A percentile compares a stretch with the other conserved stretches of the same genome.
Conservation (phyloP, 2,797 vertebrate genomes). For the Melanotaenia trifasciata region DNA sequence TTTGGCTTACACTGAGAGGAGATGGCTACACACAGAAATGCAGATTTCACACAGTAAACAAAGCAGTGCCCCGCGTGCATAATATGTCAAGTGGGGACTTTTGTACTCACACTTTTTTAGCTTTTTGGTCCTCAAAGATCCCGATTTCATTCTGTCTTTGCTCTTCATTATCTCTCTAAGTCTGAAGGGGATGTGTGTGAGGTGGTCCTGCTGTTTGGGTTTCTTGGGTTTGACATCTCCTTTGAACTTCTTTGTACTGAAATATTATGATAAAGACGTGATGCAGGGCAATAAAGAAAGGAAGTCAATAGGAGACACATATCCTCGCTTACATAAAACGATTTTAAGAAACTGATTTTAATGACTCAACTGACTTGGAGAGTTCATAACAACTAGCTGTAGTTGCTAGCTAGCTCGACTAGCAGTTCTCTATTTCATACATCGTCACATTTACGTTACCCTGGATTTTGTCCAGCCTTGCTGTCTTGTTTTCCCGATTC, state of each 20-base stretch:
- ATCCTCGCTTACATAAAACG: neutral
- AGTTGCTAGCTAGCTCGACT: conserved; percentile 11
- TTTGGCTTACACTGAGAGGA: conserved; percentile 34
- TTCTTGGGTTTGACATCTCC: conserved; percentile 78
- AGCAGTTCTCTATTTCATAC: neutral
- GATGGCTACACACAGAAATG: conserved; percentile 36
- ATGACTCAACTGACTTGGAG: neutral
- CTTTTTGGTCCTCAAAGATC: conserved; percentile 53
- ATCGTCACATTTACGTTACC: conserved; percentile 53
- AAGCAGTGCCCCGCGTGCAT: neutral
- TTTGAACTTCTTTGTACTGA: conserved; percentile 74
- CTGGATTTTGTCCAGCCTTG: conserved; percentile 29
- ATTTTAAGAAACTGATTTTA: neutral
- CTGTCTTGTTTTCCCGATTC: conserved; percentile 22
- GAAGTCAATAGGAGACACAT: fast-evolving
- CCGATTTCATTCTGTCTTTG: conserved; percentile 85
- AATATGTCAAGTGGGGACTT: neutral
- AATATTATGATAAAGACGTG: neutral
- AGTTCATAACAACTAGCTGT: conserved; percentile 37
- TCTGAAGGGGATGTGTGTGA: conserved; percentile 90
- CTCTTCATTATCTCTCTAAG: conserved; percentile 93
- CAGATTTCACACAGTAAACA: neutral
- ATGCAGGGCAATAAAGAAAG: neutral
- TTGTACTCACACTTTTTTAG: conserved; percentile 61
- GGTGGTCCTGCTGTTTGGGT: conserved; percentile 81